Conservation (phyloP, 2,888 invertebrate species). For the Eupithecia vulgata region DNA sequence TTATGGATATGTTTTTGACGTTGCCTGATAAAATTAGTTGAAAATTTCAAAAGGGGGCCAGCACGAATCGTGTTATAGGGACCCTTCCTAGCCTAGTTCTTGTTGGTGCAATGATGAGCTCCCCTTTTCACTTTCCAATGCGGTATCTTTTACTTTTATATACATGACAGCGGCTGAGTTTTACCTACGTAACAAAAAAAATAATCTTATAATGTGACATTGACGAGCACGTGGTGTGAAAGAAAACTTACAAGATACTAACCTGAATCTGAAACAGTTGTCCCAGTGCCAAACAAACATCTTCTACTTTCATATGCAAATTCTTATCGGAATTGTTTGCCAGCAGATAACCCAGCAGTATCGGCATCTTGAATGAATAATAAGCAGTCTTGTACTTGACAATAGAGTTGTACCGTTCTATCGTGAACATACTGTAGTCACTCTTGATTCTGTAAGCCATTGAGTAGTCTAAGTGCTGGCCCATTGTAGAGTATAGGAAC, state of each 20-base stretch:
- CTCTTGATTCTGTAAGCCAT: conserved; percentile 75
- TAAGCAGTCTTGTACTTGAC: neutral
- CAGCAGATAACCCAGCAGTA: neutral
- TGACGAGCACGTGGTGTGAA: neutral
- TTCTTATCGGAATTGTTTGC: neutral
- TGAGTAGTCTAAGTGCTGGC: conserved; percentile 92
- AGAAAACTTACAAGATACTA: conserved; percentile 12
- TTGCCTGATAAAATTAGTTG: too few relatives aligned
- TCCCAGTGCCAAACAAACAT: conserved; percentile 93
- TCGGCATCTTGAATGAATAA: neutral
- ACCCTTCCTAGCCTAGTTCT: too few relatives aligned
- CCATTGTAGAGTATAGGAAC: conserved; percentile 87
- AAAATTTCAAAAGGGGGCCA: too few relatives aligned
- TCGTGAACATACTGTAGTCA: conserved; percentile 85
- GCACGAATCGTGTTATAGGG: too few relatives aligned
- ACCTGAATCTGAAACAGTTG: conserved; percentile 96
- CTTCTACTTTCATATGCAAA: conserved; percentile 85
- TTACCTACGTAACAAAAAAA: too few relatives aligned
- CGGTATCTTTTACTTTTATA: too few relatives aligned
- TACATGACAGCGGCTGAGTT: too few relatives aligned
- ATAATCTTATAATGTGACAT: conserved; percentile 49
- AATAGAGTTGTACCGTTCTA: conserved; percentile 89
- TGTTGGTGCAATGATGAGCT: too few relatives aligned
- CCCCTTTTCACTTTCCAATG: too few relatives aligned
- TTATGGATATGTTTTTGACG: too few relatives aligned